Conservation (phyloP, 35 echinoderm and acorn worm species). For the Acanthaster planci region DNA sequence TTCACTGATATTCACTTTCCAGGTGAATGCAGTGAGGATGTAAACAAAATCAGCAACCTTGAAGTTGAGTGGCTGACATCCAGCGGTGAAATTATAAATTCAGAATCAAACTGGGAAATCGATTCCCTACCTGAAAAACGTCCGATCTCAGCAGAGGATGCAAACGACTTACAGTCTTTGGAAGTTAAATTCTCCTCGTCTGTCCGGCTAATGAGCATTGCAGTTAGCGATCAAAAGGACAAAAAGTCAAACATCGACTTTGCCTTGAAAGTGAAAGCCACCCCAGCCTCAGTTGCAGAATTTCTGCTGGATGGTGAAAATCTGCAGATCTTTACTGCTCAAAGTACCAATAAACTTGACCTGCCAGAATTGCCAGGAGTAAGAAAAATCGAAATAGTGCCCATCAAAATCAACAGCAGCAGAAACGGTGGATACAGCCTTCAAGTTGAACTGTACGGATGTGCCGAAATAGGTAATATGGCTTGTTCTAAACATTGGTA, state of each 20-base stretch:
- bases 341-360: background rate
- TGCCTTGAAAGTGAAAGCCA: background rate
- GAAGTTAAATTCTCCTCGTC: background rate
- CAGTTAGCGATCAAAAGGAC: background rate
- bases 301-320: background rate
- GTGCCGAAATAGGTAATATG: slow-evolving; percentile 16
- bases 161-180: background rate
- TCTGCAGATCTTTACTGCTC: background rate
- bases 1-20: background rate
- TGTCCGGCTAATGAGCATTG: background rate
- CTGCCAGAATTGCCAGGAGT: background rate
- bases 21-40: background rate
- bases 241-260: background rate
- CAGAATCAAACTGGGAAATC: background rate
- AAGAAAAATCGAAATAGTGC: background rate
- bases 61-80: background rate
- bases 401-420: background rate
- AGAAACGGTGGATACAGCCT: background rate
- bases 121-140: background rate
- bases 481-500: background rate
- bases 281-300: background rate
- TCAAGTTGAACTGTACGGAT: background rate
- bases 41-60: background rate
- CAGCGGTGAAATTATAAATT: background rate
- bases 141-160: background rate